Conservation (phyloP, 2,888 invertebrate genomes). For the Eustalomyia histrio region DNA sequence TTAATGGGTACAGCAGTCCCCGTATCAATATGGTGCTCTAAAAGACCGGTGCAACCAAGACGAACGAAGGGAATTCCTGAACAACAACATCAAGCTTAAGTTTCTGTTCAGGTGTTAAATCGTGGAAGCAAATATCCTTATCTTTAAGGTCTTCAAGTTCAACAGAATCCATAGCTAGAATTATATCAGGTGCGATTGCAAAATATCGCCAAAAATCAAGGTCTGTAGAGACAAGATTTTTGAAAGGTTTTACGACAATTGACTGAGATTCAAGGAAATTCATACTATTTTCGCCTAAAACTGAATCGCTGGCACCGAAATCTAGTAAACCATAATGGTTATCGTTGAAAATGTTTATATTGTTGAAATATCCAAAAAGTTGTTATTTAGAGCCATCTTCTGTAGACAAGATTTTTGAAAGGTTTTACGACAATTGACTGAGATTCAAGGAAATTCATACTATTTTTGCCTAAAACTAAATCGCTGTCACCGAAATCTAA, state of each 20-base stretch:
- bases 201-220: too few relatives aligned
- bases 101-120: constrained; percentile 7
- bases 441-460: neutral
- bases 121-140: neutral
- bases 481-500: constrained; percentile 16
- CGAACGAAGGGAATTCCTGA: neutral
- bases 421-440: neutral
- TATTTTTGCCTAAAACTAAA: constrained; percentile 29
- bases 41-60: neutral
- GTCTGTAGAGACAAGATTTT: too few relatives aligned
- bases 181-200: constrained; percentile 13
- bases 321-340: neutral
- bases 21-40: constrained; percentile 26
- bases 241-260: neutral
- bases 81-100: neutral
- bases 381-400: too few relatives aligned
- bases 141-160: too few relatives aligned
- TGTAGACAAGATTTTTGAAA: too few relatives aligned
- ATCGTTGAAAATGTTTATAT: neutral
- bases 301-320: constrained; percentile 28
- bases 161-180: too few relatives aligned
- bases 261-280: neutral
- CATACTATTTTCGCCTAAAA: constrained; percentile 19
- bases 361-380: too few relatives aligned
- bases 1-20: constrained; percentile 15